A percentile compares a stretch with the other conserved stretches of the same genome.
Conservation (phyloP, 2,113 vertebrate species). For the Perccottus glenii region DNA sequence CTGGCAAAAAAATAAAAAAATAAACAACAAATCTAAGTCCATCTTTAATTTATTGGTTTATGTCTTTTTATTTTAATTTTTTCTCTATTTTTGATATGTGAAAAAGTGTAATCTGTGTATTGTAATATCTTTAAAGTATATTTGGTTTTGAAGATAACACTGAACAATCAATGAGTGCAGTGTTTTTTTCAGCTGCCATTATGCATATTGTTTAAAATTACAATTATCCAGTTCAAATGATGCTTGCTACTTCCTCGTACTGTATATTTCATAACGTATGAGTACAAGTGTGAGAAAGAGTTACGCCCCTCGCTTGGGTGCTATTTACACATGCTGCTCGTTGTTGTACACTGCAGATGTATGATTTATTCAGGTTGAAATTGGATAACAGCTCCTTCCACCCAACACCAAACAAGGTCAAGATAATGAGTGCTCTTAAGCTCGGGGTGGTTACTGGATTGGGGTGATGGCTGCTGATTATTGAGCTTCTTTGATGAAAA, state of each 20-base stretch:
- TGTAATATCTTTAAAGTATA: background rate
- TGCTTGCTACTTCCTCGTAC: background rate
- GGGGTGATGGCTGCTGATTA: constrained; percentile 34
- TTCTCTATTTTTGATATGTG: too few species aligned
- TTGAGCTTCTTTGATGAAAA: constrained; percentile 55
- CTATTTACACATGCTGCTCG: background rate
- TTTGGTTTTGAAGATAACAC: too few species aligned
- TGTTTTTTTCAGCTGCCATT: background rate
- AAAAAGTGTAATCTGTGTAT: background rate
- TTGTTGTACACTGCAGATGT: background rate
- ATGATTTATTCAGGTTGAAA: background rate
- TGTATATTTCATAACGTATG: constrained; percentile 6
- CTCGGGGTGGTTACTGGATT: constrained; percentile 12
- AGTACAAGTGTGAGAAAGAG: background rate
- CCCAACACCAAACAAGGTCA: constrained; percentile 40
- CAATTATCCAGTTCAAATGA: background rate
- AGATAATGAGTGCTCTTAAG: constrained; percentile 46
- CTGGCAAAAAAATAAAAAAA: background rate
- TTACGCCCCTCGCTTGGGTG: background rate
- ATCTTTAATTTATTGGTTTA: too few species aligned
- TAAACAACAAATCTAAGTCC: too few species aligned
- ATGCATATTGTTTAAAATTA: background rate
- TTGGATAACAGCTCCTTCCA: constrained; percentile 17
- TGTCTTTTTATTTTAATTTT: too few species aligned
- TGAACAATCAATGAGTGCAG: background rate